phyloP scores from a whole-genome alignment of 2,888 invertebrate species.

The Ethmia dodecea region DNA sequence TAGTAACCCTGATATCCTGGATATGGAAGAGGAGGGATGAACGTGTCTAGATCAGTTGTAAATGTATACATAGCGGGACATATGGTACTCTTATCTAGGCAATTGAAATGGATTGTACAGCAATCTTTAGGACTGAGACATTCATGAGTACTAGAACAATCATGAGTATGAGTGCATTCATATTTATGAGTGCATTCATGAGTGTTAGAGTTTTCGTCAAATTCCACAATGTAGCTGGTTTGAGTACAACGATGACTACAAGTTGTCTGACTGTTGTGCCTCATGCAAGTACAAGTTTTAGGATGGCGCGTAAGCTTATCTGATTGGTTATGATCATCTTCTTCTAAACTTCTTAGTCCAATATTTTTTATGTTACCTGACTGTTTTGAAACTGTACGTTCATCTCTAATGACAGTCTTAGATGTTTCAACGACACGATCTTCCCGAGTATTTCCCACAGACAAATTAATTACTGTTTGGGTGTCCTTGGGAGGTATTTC shows the following conservation, averaged over 20 bases:
- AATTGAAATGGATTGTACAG: neutral
- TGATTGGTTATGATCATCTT: constrained; percentile 3
- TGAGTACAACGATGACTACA: constrained; percentile 27
- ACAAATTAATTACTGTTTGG: neutral
- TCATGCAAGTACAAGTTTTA: constrained; percentile 33
- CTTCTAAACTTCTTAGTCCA: constrained; percentile 45
- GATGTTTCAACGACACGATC: no score
- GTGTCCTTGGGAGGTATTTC: neutral
- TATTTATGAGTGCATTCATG: constrained; percentile 8
- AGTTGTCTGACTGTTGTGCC: constrained; percentile 20
- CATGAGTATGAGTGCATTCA: constrained; percentile 14
- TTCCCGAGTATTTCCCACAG: neutral
- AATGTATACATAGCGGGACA: constrained; percentile 1
- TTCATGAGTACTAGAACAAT: neutral
- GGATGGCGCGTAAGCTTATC: constrained; percentile 2
- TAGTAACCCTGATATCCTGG: constrained; percentile 26
- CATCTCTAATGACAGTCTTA: constrained; percentile 1
- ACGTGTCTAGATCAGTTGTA: constrained; percentile 9
- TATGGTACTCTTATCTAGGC: constrained; percentile 24
- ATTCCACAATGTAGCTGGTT: neutral
- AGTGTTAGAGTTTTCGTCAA: constrained; percentile 21
- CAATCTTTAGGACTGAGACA: neutral
- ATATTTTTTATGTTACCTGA: constrained; percentile 32
- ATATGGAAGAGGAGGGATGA: constrained; percentile 8
- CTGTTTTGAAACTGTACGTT: neutral